phyloP scores from a whole-genome alignment of 2,888 invertebrate genomes.

The Odontocolon sp. region DNA sequence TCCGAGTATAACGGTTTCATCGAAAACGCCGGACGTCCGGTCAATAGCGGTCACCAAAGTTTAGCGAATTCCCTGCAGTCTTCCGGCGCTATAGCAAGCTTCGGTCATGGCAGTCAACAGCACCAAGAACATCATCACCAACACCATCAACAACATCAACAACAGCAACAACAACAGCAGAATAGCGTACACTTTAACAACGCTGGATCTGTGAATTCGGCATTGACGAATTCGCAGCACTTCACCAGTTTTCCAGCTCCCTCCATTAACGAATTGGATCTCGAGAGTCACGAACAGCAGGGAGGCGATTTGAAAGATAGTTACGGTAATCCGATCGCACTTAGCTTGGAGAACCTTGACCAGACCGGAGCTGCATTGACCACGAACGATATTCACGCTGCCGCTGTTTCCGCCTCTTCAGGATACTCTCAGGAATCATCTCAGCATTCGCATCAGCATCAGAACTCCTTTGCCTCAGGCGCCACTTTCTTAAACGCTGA shows the following conservation, averaged over 20 bases:
- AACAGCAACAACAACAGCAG: conserved; percentile 21
- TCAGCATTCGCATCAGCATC: conserved; percentile 56
- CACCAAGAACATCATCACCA: conserved; percentile 24
- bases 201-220: conserved; percentile 24
- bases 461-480: conserved; percentile 56
- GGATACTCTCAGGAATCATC: conserved; percentile 36
- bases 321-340: conserved; percentile 74
- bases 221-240: conserved; percentile 17
- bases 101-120: conserved; percentile 25
- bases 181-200: conserved; percentile 7
- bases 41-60: conserved; percentile 40
- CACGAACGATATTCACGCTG: conserved; percentile 49
- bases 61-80: conserved; percentile 42
- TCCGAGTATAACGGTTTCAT: conserved; percentile 26
- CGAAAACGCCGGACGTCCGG: conserved; percentile 32
- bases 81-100: conserved; percentile 26
- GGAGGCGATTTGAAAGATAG: conserved; percentile 74
- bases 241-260: conserved; percentile 60
- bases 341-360: conserved; percentile 28
- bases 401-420: conserved; percentile 32
- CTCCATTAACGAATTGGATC: conserved; percentile 71
- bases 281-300: conserved; percentile 70
- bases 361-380: conserved; percentile 58
- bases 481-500: conserved; percentile 60
- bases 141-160: conserved; percentile 3